Base-by-base conservation (phyloP, 2,797 vertebrate genomes). In the Aselliscus stoliczkanus region DNA sequence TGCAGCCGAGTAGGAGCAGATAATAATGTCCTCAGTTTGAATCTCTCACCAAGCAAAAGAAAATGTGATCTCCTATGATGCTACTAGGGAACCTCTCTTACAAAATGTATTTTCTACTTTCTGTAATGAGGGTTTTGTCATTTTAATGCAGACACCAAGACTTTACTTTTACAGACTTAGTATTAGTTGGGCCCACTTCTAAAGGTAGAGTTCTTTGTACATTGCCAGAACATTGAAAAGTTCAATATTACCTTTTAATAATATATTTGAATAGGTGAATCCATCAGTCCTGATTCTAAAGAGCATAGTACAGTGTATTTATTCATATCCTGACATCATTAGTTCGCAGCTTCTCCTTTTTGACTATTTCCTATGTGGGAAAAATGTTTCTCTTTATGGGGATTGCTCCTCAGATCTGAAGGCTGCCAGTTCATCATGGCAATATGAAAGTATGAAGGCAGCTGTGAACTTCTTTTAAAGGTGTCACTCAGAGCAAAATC, bases 161-260 rank as follows among this genome's bases (percentile, higher is more conserved):
- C 79, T 96, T 96, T 92, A 70, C 73, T 91, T 97, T 95, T 65
- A 88, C 31, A 94, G 77, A 93, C 65, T 95, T 92, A 97, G 88
- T 94, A 93, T 95, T 96, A 95, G 96, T 95, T 95, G 79, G 90
- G 65, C 34, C 75, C 17, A 76, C 96, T 96, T 88, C 90, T 89
- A 60, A 96, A 93, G 82, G 12, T 92, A 58, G 70, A 90, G 27
- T 82, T 88, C 91, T 95, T 95, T 96, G 37, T 93, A 90, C 25
- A 64, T 73, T 93, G 69, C 52, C 42, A 97, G 75, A 96, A 95
- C 92, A 96, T 1, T 90, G 91, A 94, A 88, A 95, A 93, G 50
- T 95, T 96, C 88, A 96, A 60, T 94, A 97, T 95, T 93, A 88
- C 81, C 62, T 96, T 97, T 97, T 93, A 96, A 96, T 96, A 97